Evolutionary conservation across 2,113 vertebrate species (phyloP).

Genomic region (Dicerorhinus sumatrensis): DNA sequence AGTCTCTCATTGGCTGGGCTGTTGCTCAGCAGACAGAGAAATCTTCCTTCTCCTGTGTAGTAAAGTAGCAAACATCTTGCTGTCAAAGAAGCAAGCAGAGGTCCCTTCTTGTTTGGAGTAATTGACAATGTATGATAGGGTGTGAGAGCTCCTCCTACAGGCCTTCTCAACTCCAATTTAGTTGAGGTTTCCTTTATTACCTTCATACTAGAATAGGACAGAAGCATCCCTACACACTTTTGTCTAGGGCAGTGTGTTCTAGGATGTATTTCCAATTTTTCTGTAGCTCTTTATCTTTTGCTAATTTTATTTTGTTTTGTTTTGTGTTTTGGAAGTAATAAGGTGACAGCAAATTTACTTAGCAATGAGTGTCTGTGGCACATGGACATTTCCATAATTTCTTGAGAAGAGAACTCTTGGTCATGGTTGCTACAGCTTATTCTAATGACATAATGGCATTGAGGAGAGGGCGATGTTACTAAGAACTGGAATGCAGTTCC

Average conservation of each 20-base stretch:
- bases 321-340: conserved; percentile 7
- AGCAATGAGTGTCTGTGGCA: conserved; percentile 24
- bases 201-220: background rate
- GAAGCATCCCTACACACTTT: fast-evolving
- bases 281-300: background rate
- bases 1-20: too few species aligned
- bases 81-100: too few species aligned
- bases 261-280: background rate
- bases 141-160: too few species aligned
- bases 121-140: too few species aligned
- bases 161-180: too few species aligned
- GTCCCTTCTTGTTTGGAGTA: too few species aligned
- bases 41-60: too few species aligned
- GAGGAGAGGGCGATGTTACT: background rate
- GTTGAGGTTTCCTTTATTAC: too few species aligned
- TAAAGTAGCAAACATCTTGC: too few species aligned
- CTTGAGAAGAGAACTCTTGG: conserved; percentile 27
- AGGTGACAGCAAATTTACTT: background rate
- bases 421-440: background rate
- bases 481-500: background rate
- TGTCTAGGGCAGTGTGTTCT: background rate
- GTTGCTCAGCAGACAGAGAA: too few species aligned
- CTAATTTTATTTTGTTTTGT: background rate
- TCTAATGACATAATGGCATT: background rate
- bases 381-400: background rate